Conservation (phyloP, 2,113 vertebrate genomes). For the Martes martes region DNA sequence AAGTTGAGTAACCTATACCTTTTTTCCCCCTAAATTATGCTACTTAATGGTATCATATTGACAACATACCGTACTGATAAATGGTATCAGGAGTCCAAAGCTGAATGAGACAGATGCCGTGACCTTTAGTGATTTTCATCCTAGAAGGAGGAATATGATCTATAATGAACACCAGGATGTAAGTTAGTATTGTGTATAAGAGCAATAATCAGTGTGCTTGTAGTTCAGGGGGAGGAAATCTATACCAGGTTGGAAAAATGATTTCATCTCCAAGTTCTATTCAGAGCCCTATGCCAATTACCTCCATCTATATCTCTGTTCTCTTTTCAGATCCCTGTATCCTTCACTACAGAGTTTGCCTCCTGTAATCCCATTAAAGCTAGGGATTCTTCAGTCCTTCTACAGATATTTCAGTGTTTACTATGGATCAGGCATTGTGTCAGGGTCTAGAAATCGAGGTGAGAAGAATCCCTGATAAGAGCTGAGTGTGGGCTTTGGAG, state of each 20-base stretch:
- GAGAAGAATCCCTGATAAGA: background rate
- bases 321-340: background rate
- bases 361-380: background rate
- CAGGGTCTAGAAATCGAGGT: background rate
- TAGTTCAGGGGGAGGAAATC: background rate
- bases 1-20: background rate
- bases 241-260: background rate
- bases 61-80: background rate
- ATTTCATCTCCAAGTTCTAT: background rate
- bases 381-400: background rate
- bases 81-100: background rate
- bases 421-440: background rate
- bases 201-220: background rate
- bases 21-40: background rate
- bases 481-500: background rate
- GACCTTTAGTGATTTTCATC: background rate
- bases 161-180: background rate
- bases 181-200: background rate
- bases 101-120: background rate
- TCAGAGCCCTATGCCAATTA: background rate
- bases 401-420: background rate
- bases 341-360: background rate
- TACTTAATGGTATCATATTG: background rate
- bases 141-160: background rate
- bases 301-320: background rate